These are phyloP conservation scores for Drosophila gaucha DNA, from an alignment of 2,888 invertebrate genomes.

Conservation along the genomic window DNA sequence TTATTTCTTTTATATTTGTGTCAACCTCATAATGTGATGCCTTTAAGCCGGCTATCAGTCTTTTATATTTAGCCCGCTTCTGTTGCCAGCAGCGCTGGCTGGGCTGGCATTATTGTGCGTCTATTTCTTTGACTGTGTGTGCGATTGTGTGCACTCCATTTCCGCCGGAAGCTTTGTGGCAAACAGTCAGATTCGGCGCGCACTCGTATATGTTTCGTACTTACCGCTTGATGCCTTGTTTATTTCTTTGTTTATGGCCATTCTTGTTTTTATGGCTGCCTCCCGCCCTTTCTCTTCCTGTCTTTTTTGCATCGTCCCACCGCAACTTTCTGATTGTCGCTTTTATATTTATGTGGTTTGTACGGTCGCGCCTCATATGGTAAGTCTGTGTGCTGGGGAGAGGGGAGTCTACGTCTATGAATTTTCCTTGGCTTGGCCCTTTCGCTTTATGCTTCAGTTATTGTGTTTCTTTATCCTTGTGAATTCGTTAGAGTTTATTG, in stretches of 20 bases:
- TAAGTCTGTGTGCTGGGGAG: conserved; percentile 36
- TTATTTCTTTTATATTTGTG: conserved; percentile 66
- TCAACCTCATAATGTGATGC: conserved; percentile 71
- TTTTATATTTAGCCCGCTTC: conserved; percentile 62
- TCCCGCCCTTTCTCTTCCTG: not conserved
- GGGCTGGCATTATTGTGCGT: conserved; percentile 37
- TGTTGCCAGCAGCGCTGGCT: conserved; percentile 43
- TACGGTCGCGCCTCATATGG: conserved; percentile 64
- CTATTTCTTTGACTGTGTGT: conserved; percentile 29
- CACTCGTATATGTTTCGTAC: conserved; percentile 50
- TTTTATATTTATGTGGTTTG: conserved; percentile 72
- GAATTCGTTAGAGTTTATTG: conserved; percentile 62
- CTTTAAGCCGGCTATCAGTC: conserved; percentile 69
- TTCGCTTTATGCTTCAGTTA: conserved; percentile 59
- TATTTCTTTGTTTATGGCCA: conserved; percentile 74
- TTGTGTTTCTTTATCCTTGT: conserved; percentile 42
- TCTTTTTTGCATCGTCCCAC: conserved; percentile 5
- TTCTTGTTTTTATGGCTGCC: conserved; percentile 55
- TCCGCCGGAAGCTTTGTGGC: conserved; percentile 72
- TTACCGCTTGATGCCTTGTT: conserved; percentile 72
- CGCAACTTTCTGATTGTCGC: conserved; percentile 56
- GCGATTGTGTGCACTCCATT: conserved; percentile 58
- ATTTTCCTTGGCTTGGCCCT: conserved; percentile 27
- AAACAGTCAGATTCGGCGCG: conserved; percentile 51
- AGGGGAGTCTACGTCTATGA: conserved; percentile 39